These are phyloP conservation scores for Chelonus formosanus DNA, from an alignment of 2,888 invertebrate genomes.

Conservation along the genomic window DNA sequence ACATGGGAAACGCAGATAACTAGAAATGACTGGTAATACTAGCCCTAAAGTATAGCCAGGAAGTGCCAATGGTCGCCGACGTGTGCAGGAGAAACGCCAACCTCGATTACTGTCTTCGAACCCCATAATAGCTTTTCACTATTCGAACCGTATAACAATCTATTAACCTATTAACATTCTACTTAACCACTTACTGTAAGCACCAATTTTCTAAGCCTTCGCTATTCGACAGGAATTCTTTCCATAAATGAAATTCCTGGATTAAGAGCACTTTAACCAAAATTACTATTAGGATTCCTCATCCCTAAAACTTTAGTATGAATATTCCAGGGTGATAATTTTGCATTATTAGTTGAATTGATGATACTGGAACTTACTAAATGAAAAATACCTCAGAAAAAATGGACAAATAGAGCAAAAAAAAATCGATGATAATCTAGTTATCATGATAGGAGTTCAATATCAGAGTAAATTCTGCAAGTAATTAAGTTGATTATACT, in stretches of 20 bases:
- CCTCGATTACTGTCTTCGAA: conserved; percentile 17
- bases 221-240: not conserved
- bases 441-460: too few species aligned
- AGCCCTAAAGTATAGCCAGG: conserved; percentile 36
- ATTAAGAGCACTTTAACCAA: too few species aligned
- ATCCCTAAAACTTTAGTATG: too few species aligned
- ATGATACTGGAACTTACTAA: too few species aligned
- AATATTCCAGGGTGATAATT: too few species aligned
- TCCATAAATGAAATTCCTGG: not conserved
- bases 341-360: too few species aligned
- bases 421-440: too few species aligned
- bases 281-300: too few species aligned
- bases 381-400: too few species aligned
- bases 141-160: conserved; percentile 10
- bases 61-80: conserved; percentile 53
- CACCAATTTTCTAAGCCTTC: not conserved
- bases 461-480: too few species aligned
- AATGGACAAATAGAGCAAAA: too few species aligned
- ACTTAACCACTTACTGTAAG: conserved; percentile 19
- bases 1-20: conserved; percentile 62
- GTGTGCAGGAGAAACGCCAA: conserved; percentile 37
- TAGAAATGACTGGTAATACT: conserved; percentile 59
- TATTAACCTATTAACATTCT: conserved; percentile 26
- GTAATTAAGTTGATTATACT: too few species aligned
- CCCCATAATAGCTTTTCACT: conserved; percentile 14